Conservation (phyloP, 2,797 vertebrate species). For the Bryconaethiops microstoma region DNA sequence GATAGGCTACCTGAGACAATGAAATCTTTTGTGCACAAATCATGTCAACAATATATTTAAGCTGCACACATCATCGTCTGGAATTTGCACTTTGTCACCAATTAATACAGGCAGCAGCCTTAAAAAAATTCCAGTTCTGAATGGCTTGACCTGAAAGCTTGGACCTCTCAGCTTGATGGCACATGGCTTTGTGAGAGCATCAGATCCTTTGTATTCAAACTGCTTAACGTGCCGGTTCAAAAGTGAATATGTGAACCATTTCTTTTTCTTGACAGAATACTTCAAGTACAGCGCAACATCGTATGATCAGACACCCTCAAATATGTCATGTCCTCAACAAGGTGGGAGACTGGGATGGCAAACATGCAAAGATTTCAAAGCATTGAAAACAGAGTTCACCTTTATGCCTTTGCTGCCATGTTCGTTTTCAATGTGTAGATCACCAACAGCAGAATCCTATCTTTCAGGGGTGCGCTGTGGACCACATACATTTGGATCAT, state of each 20-base stretch:
- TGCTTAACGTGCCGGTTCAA: constrained; percentile 34
- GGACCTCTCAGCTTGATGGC: constrained; percentile 9
- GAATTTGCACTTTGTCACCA: constrained; percentile 20
- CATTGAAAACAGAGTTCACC: constrained; percentile 11
- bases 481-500: constrained; percentile 28
- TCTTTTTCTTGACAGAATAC: constrained; percentile 40
- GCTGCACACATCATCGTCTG: constrained; percentile 26
- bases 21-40: constrained; percentile 45
- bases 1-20: constrained; percentile 8
- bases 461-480: constrained; percentile 36
- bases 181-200: constrained; percentile 44
- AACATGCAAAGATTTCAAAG: constrained; percentile 9
- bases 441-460: background rate
- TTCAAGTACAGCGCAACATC: constrained; percentile 29
- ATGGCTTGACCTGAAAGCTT: constrained; percentile 24
- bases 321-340: constrained; percentile 44
- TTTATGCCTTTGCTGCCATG: background rate
- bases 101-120: constrained; percentile 39
- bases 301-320: constrained; percentile 21
- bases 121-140: constrained; percentile 33
- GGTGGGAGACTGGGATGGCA: constrained; percentile 20
- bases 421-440: background rate
- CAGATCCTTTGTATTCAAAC: constrained; percentile 35
- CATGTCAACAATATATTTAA: constrained; percentile 52
- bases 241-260: constrained; percentile 41